Evolutionary conservation across 2,888 invertebrate genomes (phyloP).

Genomic region (Cryptocheilus praepositus): DNA sequence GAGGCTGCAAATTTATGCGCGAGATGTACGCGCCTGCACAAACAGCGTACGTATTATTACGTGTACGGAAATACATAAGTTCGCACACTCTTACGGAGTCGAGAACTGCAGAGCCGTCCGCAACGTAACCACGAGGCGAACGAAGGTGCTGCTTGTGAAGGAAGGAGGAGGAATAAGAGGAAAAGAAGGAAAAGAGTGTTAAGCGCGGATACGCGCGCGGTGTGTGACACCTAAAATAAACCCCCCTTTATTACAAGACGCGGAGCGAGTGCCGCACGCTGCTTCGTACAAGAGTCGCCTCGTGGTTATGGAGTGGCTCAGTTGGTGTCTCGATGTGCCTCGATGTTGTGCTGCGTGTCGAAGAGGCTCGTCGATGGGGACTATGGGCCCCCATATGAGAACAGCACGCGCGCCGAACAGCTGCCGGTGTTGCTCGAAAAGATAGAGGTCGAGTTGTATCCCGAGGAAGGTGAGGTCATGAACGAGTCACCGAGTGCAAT

Average conservation of each 20-base stretch:
- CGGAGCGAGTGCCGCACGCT: conserved; percentile 22
- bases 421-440: conserved; percentile 23
- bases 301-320: conserved; percentile 35
- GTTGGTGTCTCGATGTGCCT: conserved; percentile 45
- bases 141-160: not conserved
- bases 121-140: too few species aligned
- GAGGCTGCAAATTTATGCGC: too few species aligned
- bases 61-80: too few species aligned
- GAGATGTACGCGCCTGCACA: too few species aligned
- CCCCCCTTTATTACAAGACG: conserved; percentile 25
- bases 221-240: conserved; percentile 50
- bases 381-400: conserved; percentile 38
- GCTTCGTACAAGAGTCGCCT: conserved; percentile 36
- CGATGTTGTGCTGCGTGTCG: conserved; percentile 70
- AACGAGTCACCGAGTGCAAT: not conserved
- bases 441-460: conserved; percentile 19
- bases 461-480: conserved; percentile 39
- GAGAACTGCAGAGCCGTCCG: too few species aligned
- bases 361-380: conserved; percentile 56
- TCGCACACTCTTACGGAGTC: too few species aligned
- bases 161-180: not conserved
- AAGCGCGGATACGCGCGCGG: conserved; percentile 21
- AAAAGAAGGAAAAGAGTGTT: not conserved
- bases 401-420: not conserved
- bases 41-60: too few species aligned